Evolutionary conservation across 2,797 vertebrate species (phyloP).

Genomic region (Pseudopleuronectes americanus): DNA sequence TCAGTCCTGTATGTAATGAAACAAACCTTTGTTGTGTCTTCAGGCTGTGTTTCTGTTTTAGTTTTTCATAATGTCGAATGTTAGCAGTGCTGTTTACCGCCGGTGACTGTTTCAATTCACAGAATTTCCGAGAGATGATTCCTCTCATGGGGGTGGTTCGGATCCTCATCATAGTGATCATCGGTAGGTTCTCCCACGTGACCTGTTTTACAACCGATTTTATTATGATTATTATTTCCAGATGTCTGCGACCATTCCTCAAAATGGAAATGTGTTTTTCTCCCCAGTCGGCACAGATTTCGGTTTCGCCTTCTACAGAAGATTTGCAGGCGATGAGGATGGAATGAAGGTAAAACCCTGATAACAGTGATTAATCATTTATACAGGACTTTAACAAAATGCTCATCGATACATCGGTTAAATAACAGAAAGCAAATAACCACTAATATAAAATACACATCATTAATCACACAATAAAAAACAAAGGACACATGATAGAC

Average conservation of each 20-base stretch:
- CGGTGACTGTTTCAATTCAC: slow-evolving; percentile 13
- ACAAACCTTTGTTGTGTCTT: no score
- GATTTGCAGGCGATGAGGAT: slow-evolving; percentile 79
- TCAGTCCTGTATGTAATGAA: no score
- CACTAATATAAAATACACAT: no score
- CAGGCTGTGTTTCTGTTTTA: no score
- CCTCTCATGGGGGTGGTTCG: slow-evolving; percentile 87
- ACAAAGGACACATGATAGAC: not conserved
- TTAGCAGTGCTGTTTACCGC: not conserved
- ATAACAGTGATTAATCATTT: no score
- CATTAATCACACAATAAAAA: no score
- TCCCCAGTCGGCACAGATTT: slow-evolving; percentile 86
- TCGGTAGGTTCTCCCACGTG: slow-evolving; percentile 77
- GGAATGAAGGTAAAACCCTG: slow-evolving; percentile 77
- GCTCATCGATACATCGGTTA: no score
- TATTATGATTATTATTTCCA: not conserved
- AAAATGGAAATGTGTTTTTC: slow-evolving; percentile 17
- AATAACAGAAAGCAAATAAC: no score
- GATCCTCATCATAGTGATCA: slow-evolving; percentile 82
- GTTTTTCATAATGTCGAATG: no score
- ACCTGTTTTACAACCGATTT: not conserved
- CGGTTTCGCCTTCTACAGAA: slow-evolving; percentile 92
- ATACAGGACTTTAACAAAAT: no score
- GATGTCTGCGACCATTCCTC: not conserved
- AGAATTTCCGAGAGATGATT: slow-evolving; percentile 94